Conservation (phyloP, 2,113 vertebrate species). For the Tauraco erythrolophus region DNA sequence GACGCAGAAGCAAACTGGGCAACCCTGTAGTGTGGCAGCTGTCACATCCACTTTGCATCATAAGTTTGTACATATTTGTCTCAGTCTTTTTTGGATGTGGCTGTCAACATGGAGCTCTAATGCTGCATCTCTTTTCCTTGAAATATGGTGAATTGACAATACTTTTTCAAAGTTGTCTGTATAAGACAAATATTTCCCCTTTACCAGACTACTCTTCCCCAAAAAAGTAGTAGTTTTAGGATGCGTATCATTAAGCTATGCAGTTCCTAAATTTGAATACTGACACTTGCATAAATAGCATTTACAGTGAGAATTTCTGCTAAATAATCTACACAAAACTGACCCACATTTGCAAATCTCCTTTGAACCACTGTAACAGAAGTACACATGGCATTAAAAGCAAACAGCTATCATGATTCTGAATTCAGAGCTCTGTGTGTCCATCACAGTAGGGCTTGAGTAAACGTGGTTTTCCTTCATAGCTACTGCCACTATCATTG, state of each 20-base stretch:
- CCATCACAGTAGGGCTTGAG: not conserved
- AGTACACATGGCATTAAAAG: not conserved
- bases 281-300: not conserved
- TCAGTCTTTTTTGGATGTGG: not conserved
- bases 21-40: not conserved
- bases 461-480: not conserved
- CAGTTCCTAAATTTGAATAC: not conserved
- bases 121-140: not conserved
- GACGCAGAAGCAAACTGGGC: not conserved
- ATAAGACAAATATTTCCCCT: not conserved
- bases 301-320: not conserved
- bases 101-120: not conserved
- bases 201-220: not conserved
- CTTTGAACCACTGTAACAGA: not conserved
- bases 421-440: not conserved
- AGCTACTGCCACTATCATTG: not conserved
- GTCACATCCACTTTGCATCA: accelerated
- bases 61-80: not conserved
- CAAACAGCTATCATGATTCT: not conserved
- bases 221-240: not conserved
- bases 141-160: not conserved
- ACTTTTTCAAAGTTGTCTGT: not conserved
- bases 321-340: not conserved
- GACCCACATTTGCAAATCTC: not conserved
- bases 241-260: not conserved